These are phyloP conservation scores for Zootoca vivipara DNA, from an alignment of 2,113 vertebrate species.

Conservation along the genomic window DNA sequence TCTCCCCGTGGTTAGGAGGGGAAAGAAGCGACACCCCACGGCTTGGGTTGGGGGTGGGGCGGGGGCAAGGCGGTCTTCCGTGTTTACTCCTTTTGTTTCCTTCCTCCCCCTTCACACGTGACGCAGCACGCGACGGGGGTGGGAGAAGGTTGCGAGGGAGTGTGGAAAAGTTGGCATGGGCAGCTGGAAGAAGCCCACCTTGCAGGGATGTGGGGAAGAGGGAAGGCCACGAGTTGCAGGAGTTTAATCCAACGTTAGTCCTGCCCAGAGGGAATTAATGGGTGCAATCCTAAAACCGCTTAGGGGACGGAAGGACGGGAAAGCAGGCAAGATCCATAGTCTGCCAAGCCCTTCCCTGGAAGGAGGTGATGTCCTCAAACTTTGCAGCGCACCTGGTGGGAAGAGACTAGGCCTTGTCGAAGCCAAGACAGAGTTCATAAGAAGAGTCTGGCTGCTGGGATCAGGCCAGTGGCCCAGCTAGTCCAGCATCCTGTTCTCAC, in stretches of 20 bases:
- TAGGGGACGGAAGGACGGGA: slow-evolving; percentile 77
- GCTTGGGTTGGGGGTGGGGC: background rate
- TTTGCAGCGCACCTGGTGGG: too few species aligned
- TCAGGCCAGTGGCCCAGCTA: background rate
- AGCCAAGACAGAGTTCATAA: background rate
- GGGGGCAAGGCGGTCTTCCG: background rate
- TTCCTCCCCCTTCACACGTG: background rate
- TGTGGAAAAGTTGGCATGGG: background rate
- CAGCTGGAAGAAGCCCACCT: background rate
- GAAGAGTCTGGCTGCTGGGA: too few species aligned
- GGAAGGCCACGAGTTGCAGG: slow-evolving; percentile 62
- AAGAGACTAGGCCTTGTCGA: background rate
- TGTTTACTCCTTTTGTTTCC: too few species aligned
- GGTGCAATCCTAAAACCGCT: slow-evolving; percentile 67
- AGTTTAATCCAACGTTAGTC: too few species aligned
- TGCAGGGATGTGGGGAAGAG: background rate
- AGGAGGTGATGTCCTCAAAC: too few species aligned
- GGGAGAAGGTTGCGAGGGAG: background rate
- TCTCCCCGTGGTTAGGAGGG: background rate
- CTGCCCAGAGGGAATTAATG: too few species aligned
- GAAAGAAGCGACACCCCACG: background rate
- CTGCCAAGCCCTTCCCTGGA: background rate
- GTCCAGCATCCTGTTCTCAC: background rate
- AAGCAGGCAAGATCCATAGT: background rate
- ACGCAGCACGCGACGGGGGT: background rate